Evolutionary conservation across 2,113 vertebrate species (phyloP), one percentile per base, ranked within the genome.

Genomic region (Rhinoderma darwinii): DNA sequence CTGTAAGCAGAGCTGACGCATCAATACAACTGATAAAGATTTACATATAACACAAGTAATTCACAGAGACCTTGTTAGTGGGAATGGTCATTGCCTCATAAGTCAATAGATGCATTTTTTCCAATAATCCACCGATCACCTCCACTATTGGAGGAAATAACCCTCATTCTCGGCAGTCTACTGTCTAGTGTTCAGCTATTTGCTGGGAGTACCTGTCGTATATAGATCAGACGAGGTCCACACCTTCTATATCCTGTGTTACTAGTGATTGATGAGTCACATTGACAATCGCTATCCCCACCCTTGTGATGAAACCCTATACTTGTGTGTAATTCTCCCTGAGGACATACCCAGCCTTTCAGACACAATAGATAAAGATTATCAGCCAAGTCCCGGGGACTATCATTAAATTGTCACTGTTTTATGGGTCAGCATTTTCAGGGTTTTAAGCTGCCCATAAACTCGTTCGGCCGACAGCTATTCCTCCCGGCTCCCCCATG

Each of bases 291-390:
- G 78, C 1, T 82, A 41, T 68, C 59, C 84, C 84, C 41, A 88
- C 18, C 27, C 87, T 10, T 5, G 0, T 88, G 14, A 0, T 86
- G 72, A 89, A 80, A 68, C 88, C 63, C 41, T 86, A 50, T 75
- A 50, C 39, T 54, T 63, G 9, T 81, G 66, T 39, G 70, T 43
- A 76, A 86, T 10, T 81, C 54, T 43, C 11, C 78, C 86, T 14
- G 63, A 59, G 89, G 63, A 0, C 88, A 70, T 89, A 41, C 59
- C 84, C 4, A 88, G 82, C 0, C 88, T 89, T 54, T 86, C 44
- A 18, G 86, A 75, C 84, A 66, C 75, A 78, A 54, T 56, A 83
- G 68, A 47, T 88, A 89, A 90, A 82, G 0, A 32, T 44, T 87
- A 22, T 84, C 84, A 30, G 56, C 56, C 30, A 61, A 59, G 3